Base-by-base conservation (phyloP, 2,113 vertebrate species). In the Malaclemys terrapin region DNA sequence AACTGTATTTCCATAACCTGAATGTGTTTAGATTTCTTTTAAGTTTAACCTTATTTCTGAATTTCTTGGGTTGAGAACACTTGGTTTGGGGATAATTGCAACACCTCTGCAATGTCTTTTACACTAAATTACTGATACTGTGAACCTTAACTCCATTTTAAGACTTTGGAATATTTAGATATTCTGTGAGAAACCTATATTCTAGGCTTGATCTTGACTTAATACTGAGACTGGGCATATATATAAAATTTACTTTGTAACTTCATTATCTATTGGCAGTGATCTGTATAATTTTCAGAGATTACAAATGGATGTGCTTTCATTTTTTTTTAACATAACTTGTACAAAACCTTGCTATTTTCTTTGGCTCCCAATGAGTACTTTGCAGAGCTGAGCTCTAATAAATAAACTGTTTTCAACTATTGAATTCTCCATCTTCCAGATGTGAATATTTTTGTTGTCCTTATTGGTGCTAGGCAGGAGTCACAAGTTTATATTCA, bases 311-410 rank as follows among this genome's bases (percentile, higher is more conserved):
- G 5, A 75, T 80, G 3, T 11, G 53, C 45, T 89, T 92, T n/a
- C 87, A 69, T 62, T 75, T 96, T 91, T 90, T 91, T 89, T 81
- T 9, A 88, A 83, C 78, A 76, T 88, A 85, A 6, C 7, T 16
- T 75, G 84, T 86, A 95, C 38, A 85, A 12, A 7, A 1, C 53
- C 88, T 80, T 91, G 19, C 2, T 89, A 38, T 92, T 97, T 95
- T 96, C 93, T 90, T 94, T 89, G 93, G 80, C 89, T 95, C 27
- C 95, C 83, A 72, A 47, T 65, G 54, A 56, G 89, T 80, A 80
- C 93, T 84, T 78, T 86, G 65, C 59, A 91, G 1, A 5, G 31
- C 80, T 59, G 47, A 47, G 38, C 4, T 81, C 14, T 87, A 89
- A 93, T 85, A 96, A 95, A 87, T 92, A 94, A 91, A 84, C 82